Evolutionary conservation across 2,888 invertebrate species (phyloP), one percentile per base, ranked within the genome.

Genomic region (Chorisops tibialis): DNA sequence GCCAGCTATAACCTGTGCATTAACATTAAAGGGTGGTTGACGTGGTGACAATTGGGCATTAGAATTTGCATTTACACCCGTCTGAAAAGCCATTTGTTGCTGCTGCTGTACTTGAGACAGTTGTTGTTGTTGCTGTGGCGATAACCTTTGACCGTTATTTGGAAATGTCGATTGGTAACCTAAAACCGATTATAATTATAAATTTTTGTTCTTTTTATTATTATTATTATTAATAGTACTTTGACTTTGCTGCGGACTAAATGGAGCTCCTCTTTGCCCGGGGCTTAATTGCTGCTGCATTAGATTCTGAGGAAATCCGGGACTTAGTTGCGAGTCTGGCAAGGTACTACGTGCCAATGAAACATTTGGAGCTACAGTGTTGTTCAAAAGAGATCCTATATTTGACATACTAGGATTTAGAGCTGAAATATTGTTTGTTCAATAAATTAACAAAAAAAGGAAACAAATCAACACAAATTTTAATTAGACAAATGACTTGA

Each of bases 321-420:
- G 87, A 69, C 87, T 88, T 66, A 87, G 80, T 74, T 86, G 79
- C 51, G 82, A 82, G 66, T 82, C 81, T 12, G 81, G 81, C 69
- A 82, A 77, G 69, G 85, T 83, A 41, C 85, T 84, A 64, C 87
- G 81, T 76, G 91, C 89, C 67, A 95, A 81, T 65, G 94, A 87
- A 59, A 96, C 95, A 78, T 96, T 96, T 60, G 93, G 92, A 66
- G 92, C 91, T 59, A 77, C 79, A 50, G 88, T 88, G 70, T 89
- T 89, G 74, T 89, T 91, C 71, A 94, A 83, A 69, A 96, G 82
- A 65, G 89, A 91, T 74, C 88, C 91, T 71, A 95, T 91, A 72
- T 90, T 93, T 67, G 74, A 73, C 35, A 77, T 70, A 67, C 75
- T 74, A 52, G 78, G 72, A 72, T 75, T 78, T 38, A 78, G 71